phyloP scores from a whole-genome alignment of 92 coral and sea anemone genomes.

The Umimayanthus chanpuru region DNA sequence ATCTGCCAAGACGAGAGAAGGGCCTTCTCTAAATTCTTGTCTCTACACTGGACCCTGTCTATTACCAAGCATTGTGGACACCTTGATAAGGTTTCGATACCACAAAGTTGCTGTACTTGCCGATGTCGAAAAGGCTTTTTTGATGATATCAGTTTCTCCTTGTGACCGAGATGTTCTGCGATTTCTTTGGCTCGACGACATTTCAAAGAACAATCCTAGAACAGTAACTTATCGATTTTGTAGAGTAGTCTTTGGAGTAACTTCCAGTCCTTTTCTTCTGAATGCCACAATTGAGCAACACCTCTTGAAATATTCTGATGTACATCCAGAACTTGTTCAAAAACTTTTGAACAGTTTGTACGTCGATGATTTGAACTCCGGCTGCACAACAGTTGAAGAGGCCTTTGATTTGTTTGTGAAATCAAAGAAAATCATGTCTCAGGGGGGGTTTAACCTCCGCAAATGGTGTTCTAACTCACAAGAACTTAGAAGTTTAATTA shows the following conservation, averaged over 20 bases:
- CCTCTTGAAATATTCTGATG: neutral
- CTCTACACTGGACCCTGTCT: constrained; percentile 26
- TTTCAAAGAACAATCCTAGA: constrained; percentile 38
- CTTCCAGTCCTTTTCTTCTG: constrained; percentile 52
- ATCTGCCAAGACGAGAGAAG: neutral
- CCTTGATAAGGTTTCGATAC: constrained; percentile 39
- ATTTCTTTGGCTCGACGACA: constrained; percentile 48
- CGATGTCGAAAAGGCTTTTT: constrained; percentile 48
- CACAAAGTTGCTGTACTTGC: constrained; percentile 44
- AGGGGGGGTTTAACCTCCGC: neutral
- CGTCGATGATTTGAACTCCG: neutral
- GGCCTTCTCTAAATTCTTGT: constrained; percentile 34
- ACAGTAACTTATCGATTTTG: constrained; percentile 43
- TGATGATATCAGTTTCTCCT: constrained; percentile 24
- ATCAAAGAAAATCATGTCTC: neutral
- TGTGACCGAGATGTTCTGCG: neutral
- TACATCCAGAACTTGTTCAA: neutral
- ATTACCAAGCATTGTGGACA: constrained; percentile 14
- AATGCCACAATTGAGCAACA: constrained; percentile 36
- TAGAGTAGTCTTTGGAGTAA: constrained; percentile 45
- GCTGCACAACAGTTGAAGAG: neutral
- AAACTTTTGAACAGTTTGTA: neutral
- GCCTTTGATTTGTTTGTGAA: neutral
- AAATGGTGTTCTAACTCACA: neutral
- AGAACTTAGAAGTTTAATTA: neutral